Percentiles rank a stretch among this genome's conserved stretches.
Conservation (phyloP, 2,113 vertebrate genomes). For the Fukomys damarensis region DNA sequence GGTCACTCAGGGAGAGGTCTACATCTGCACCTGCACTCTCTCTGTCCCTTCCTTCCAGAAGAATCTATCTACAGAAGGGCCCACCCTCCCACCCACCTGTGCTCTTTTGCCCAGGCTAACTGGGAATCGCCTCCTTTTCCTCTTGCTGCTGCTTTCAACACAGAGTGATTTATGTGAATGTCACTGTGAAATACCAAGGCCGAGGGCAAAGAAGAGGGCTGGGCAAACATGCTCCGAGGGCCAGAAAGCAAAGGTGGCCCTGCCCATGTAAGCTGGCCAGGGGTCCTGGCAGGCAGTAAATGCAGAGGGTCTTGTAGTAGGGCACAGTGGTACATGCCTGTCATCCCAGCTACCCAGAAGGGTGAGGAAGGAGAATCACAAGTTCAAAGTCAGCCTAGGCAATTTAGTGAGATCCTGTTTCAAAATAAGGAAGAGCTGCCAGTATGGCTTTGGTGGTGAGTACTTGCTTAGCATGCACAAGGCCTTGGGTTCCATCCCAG, state of each 20-base stretch:
- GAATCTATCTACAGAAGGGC: neutral
- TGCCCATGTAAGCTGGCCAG: accelerated
- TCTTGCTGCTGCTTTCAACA: neutral
- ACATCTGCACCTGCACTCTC: too few species aligned
- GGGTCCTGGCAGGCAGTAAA: accelerated
- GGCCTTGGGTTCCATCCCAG: neutral
- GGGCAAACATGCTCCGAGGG: neutral
- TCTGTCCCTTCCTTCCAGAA: neutral
- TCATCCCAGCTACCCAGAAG: neutral
- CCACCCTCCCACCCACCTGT: neutral
- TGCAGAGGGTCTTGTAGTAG: neutral
- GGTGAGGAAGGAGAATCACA: neutral
- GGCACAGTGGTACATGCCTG: neutral
- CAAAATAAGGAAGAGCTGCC: neutral
- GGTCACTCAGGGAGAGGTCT: neutral
- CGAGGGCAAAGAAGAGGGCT: accelerated
- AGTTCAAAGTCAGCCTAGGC: neutral
- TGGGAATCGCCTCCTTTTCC: neutral
- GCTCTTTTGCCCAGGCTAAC: neutral
- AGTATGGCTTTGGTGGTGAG: neutral
- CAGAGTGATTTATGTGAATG: accelerated
- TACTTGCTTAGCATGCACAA: neutral
- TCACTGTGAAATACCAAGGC: neutral
- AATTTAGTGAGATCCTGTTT: neutral
- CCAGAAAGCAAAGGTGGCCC: neutral